Percentiles rank a stretch among this genome's conserved stretches.
phyloP scores from a whole-genome alignment of 2,888 invertebrate genomes.

The Xestia xanthographa region DNA sequence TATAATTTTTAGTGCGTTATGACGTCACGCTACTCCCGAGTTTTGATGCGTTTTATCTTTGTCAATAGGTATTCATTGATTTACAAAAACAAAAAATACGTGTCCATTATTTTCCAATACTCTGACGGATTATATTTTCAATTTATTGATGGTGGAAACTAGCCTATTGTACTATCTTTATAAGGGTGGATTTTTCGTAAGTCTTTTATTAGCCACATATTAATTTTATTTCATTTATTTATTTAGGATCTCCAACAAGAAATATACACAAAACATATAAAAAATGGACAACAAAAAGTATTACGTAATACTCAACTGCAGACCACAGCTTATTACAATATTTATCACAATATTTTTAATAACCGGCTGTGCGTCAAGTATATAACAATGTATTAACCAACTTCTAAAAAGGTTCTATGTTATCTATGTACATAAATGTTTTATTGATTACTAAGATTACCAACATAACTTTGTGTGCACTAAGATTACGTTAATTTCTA shows the following conservation, averaged over 20 bases:
- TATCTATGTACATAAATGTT: background rate
- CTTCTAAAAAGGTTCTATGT: background rate
- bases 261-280: background rate
- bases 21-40: too few species aligned
- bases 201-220: background rate
- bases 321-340: too few species aligned
- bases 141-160: too few species aligned
- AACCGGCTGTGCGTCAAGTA: background rate
- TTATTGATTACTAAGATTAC: background rate
- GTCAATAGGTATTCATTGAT: too few species aligned
- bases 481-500: slow-evolving; percentile 6
- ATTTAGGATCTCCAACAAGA: background rate
- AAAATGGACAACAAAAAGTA: background rate
- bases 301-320: background rate
- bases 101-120: too few species aligned
- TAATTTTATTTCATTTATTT: background rate
- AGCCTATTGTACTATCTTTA: background rate
- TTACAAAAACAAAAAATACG: too few species aligned
- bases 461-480: background rate
- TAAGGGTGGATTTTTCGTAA: background rate
- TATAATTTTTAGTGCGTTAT: too few species aligned
- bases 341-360: background rate
- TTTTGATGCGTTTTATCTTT: too few species aligned
- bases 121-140: too few species aligned
- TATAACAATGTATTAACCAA: background rate